Evolutionary conservation across 2,113 vertebrate genomes (phyloP).

Genomic region (Naja naja): DNA sequence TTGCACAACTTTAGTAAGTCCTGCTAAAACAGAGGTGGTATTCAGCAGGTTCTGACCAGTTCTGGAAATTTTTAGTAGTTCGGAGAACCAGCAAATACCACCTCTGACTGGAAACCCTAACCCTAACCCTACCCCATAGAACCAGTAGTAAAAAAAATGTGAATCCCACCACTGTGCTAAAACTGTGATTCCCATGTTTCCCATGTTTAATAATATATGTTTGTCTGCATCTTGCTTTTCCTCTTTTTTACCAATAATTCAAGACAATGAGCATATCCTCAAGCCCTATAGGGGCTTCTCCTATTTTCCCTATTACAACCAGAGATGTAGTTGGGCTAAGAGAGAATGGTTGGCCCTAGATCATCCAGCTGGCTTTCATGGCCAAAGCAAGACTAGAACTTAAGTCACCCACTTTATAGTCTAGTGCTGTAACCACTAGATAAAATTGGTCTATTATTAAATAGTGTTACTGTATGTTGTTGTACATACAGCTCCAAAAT

Average conservation of each 20-base stretch:
- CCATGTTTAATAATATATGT: neutral
- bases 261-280: neutral
- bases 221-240: neutral
- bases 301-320: neutral
- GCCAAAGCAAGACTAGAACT: neutral
- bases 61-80: too few relatives aligned
- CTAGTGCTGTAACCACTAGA: neutral
- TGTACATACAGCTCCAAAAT: neutral
- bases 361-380: neutral
- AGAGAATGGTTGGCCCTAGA: neutral
- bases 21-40: neutral
- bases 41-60: too few relatives aligned
- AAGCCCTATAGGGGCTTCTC: neutral
- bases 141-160: too few relatives aligned
- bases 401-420: neutral
- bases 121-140: too few relatives aligned
- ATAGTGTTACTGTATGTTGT: neutral
- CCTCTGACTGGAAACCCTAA: too few relatives aligned
- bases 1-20: neutral
- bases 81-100: too few relatives aligned
- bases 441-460: neutral
- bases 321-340: neutral
- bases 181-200: neutral
- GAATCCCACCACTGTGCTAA: neutral
- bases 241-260: neutral